phyloP scores from a whole-genome alignment of 2,888 invertebrate species.

The Gymnocheta viridis region DNA sequence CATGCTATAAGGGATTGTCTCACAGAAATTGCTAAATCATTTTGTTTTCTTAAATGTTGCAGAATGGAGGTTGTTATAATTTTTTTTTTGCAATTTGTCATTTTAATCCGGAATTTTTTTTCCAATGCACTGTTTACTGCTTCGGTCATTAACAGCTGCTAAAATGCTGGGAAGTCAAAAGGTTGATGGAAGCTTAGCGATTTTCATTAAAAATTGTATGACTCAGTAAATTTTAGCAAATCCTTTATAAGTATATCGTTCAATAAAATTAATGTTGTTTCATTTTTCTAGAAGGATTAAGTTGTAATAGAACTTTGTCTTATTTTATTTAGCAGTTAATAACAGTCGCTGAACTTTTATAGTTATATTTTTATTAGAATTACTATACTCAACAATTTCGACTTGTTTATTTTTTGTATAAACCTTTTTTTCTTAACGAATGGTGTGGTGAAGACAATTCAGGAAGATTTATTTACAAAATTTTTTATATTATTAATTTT shows the following conservation, averaged over 20 bases:
- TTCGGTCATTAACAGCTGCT: constrained; percentile 69
- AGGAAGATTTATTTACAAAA: no score
- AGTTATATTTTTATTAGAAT: no score
- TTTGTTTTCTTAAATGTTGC: constrained; percentile 46
- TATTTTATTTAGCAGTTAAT: not conserved
- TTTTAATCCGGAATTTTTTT: constrained; percentile 43
- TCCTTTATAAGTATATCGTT: constrained; percentile 18
- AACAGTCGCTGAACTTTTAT: not conserved
- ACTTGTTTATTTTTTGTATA: no score
- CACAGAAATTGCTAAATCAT: constrained; percentile 37
- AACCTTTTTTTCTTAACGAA: no score
- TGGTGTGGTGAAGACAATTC: no score
- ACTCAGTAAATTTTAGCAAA: constrained; percentile 22
- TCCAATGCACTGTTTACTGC: constrained; percentile 23
- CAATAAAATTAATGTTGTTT: constrained; percentile 7
- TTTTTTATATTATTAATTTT: no score
- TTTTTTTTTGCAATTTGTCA: constrained; percentile 49
- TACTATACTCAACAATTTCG: no score
- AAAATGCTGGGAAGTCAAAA: constrained; percentile 60
- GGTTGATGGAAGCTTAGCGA: constrained; percentile 48
- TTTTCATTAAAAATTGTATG: constrained; percentile 17
- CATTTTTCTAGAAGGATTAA: constrained; percentile 42
- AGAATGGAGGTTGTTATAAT: constrained; percentile 45
- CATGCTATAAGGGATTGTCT: constrained; percentile 14
- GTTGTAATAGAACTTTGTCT: not conserved